Evolutionary conservation across 1,140 invertebrate genomes (phyloP).

Genomic region (Caerostris extrusa): DNA sequence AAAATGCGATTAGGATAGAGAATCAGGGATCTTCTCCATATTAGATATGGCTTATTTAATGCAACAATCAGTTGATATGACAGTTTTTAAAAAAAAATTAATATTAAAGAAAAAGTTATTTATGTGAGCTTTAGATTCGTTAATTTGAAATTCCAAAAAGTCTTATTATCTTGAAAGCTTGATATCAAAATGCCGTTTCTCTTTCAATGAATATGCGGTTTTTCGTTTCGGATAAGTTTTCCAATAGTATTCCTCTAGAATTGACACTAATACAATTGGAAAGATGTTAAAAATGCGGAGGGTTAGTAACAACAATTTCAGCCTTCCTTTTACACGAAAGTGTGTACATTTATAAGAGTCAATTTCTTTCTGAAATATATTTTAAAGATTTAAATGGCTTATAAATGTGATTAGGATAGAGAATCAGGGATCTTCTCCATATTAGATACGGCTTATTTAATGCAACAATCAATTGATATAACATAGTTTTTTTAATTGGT

Average conservation of each 20-base stretch:
- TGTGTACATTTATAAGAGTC: background rate
- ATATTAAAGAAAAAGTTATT: background rate
- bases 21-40: constrained; percentile 11
- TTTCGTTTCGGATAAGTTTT: background rate
- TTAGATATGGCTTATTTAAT: background rate
- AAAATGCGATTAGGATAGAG: background rate
- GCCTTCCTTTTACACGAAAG: background rate
- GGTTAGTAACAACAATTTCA: background rate
- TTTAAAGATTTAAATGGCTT: constrained; percentile 1
- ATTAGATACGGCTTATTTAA: background rate
- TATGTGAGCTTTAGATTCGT: too few species aligned
- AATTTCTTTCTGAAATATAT: background rate
- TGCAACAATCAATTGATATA: background rate
- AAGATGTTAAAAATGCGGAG: constrained; percentile 1
- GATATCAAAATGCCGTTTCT: too few species aligned
- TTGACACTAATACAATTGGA: constrained; percentile 35
- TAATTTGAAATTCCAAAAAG: too few species aligned
- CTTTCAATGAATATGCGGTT: constrained; percentile 30
- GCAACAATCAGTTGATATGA: background rate
- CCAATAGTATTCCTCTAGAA: constrained; percentile 6
- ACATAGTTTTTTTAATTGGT: too few species aligned
- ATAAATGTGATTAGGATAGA: background rate
- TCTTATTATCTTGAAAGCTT: too few species aligned
- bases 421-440: constrained; percentile 5
- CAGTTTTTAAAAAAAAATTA: too few species aligned